Evolutionary conservation across 1,140 invertebrate species (phyloP).

Genomic region (Saccostrea cuccullata): DNA sequence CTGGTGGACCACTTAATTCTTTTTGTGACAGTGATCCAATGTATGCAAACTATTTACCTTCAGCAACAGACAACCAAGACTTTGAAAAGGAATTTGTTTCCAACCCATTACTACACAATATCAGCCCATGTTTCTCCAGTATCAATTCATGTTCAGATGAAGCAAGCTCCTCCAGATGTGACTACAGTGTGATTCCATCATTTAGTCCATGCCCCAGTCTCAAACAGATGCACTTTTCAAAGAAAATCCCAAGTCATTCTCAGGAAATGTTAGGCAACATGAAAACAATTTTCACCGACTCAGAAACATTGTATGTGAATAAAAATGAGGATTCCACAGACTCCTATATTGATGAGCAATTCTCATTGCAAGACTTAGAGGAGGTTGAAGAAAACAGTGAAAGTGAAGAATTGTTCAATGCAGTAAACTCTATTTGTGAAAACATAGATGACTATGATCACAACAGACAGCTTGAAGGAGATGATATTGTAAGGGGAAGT

Average conservation of each 20-base stretch:
- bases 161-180: neutral
- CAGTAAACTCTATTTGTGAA: neutral
- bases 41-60: neutral
- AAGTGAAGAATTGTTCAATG: neutral
- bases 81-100: neutral
- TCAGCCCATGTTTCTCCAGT: neutral
- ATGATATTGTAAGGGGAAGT: neutral
- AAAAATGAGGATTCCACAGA: neutral
- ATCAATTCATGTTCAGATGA: neutral
- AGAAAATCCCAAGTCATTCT: neutral
- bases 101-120: neutral
- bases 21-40: neutral
- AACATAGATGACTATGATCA: neutral
- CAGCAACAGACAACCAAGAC: neutral
- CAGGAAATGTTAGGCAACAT: constrained; percentile 1
- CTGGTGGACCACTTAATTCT: neutral
- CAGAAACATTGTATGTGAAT: neutral
- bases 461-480: neutral
- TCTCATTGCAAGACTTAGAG: neutral
- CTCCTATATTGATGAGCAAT: neutral
- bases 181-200: neutral
- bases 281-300: neutral
- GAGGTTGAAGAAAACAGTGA: neutral
- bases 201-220: neutral
- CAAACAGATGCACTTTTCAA: neutral